Conservation (phyloP, 2,888 invertebrate genomes). For the Epinotia brunnichana region DNA sequence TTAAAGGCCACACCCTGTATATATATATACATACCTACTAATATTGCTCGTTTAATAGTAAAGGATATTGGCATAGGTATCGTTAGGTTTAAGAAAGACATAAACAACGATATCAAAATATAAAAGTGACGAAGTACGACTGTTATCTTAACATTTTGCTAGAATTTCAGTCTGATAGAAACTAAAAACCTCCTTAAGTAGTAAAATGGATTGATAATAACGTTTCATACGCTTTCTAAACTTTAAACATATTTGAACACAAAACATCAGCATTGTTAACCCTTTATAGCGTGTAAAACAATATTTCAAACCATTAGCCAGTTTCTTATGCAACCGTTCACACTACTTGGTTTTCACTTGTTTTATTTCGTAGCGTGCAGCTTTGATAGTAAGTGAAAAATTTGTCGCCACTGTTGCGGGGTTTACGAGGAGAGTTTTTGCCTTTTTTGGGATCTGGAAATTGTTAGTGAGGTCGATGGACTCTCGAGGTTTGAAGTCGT, state of each 20-base stretch:
- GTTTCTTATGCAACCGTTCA: constrained; percentile 36
- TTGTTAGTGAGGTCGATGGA: constrained; percentile 34
- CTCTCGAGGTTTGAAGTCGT: background rate
- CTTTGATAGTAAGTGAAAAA: constrained; percentile 43
- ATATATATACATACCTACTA: too few relatives aligned
- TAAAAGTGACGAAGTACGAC: too few relatives aligned
- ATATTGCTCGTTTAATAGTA: too few relatives aligned
- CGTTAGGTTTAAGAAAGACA: too few relatives aligned
- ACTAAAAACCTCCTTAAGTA: too few relatives aligned
- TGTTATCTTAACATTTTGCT: too few relatives aligned
- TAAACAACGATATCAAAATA: too few relatives aligned
- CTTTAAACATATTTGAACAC: background rate
- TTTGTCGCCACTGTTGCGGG: constrained; percentile 41
- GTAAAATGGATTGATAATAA: background rate
- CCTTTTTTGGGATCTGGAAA: constrained; percentile 31
- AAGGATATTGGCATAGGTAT: too few relatives aligned
- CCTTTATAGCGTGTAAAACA: background rate
- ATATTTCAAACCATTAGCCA: constrained; percentile 35
- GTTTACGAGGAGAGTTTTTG: constrained; percentile 24
- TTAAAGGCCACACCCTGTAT: too few relatives aligned
- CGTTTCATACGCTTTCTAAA: too few relatives aligned
- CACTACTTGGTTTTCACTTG: constrained; percentile 23
- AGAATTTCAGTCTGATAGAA: too few relatives aligned
- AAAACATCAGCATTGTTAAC: background rate
- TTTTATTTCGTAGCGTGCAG: constrained; percentile 42